Conservation (phyloP, 1,140 invertebrate species). For the Temnothorax nylanderi region DNA sequence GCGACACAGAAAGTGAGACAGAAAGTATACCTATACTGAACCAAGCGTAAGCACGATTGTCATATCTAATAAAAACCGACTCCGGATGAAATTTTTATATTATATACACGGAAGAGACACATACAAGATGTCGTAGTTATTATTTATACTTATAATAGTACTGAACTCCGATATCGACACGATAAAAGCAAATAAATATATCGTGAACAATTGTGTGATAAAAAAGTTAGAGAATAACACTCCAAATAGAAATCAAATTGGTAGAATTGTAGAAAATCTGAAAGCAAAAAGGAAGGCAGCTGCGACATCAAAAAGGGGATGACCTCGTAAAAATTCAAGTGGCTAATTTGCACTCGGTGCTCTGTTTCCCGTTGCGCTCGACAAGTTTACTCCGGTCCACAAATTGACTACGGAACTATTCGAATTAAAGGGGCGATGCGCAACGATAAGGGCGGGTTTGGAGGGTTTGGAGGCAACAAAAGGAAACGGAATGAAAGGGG, state of each 20-base stretch:
- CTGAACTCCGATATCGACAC: not conserved
- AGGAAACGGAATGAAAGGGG: conserved; percentile 31
- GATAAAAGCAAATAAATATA: not conserved
- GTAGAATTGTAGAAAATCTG: not conserved
- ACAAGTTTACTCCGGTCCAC: conserved; percentile 20
- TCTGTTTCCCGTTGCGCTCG: not conserved
- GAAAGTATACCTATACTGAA: too few relatives aligned
- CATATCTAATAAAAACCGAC: too few relatives aligned
- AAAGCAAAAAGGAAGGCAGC: not conserved
- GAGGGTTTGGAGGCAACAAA: not conserved
- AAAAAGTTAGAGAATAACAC: not conserved
- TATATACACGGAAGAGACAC: not conserved
- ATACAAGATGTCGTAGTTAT: too few relatives aligned
- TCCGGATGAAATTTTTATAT: too few relatives aligned
- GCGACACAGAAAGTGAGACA: too few relatives aligned
- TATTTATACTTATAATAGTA: not conserved
- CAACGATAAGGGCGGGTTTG: not conserved
- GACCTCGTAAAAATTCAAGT: not conserved
- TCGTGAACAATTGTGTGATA: not conserved
- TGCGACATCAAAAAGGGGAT: not conserved
- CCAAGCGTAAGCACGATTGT: too few relatives aligned
- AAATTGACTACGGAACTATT: conserved; percentile 40
- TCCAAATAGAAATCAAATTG: not conserved
- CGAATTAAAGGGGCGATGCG: conserved; percentile 41
- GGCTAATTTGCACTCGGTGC: not conserved